A percentile compares a stretch with the other conserved stretches of the same genome.
phyloP scores from a whole-genome alignment of 92 coral and sea anemone species.

The Micromussa lordhowensis region DNA sequence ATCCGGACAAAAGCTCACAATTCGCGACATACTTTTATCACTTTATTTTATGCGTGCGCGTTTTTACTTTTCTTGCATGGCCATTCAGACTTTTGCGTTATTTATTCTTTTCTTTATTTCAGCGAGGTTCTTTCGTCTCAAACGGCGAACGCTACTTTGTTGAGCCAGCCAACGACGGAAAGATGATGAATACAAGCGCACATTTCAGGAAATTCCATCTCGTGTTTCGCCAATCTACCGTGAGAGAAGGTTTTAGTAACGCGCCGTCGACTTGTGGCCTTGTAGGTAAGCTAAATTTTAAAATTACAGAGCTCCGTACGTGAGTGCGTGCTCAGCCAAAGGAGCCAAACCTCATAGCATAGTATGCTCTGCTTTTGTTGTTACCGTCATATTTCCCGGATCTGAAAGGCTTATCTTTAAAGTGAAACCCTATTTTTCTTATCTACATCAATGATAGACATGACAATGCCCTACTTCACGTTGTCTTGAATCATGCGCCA shows the following conservation, averaged over 20 bases:
- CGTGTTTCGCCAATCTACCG: constrained; percentile 76
- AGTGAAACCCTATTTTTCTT: not conserved
- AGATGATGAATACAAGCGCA: constrained; percentile 32
- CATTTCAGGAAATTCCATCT: constrained; percentile 84
- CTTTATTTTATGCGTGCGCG: not conserved
- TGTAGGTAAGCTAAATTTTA: constrained; percentile 67
- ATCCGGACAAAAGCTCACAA: not conserved
- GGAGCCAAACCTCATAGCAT: not conserved
- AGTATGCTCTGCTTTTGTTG: not conserved
- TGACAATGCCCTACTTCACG: constrained; percentile 20
- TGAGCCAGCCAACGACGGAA: constrained; percentile 60
- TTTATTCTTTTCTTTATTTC: not conserved
- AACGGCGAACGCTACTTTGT: constrained; percentile 76
- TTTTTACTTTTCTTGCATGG: not conserved
- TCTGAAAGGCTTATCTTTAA: not conserved
- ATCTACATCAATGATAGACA: constrained; percentile 3
- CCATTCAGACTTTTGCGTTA: not conserved
- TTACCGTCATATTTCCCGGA: not conserved
- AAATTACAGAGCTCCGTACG: constrained; percentile 33
- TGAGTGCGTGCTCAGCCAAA: not conserved
- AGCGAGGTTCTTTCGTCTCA: constrained; percentile 92
- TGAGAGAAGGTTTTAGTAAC: constrained; percentile 35
- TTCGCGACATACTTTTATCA: not conserved
- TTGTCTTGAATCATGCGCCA: constrained; percentile 1
- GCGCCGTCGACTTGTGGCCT: constrained; percentile 73